phyloP scores from a whole-genome alignment of 2,113 vertebrate species.

The Tor tambroides region DNA sequence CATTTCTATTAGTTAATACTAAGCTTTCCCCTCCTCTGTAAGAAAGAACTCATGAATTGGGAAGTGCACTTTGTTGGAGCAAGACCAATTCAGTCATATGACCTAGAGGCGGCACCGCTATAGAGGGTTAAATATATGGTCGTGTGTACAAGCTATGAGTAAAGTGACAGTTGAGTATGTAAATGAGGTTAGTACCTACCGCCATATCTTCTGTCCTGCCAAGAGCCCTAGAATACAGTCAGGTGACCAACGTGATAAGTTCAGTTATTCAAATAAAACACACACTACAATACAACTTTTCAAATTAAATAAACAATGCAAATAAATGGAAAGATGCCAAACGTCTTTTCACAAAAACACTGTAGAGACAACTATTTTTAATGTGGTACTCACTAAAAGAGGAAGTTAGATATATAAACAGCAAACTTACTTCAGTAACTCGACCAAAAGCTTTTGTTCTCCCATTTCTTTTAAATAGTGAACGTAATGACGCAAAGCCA shows the following conservation, averaged over 20 bases:
- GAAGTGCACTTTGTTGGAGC: background rate
- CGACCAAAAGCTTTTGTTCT: conserved; percentile 86
- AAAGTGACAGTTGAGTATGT: conserved; percentile 3
- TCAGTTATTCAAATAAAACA: conserved; percentile 17
- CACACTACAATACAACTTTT: background rate
- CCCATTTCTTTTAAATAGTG: conserved; percentile 88
- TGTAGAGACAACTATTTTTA: background rate
- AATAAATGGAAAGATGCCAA: conserved; percentile 8
- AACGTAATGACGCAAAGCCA: conserved; percentile 89
- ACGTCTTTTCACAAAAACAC: background rate
- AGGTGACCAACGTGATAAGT: background rate
- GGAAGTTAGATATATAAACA: background rate
- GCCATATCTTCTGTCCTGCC: conserved; percentile 89
- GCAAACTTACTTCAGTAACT: conserved; percentile 84
- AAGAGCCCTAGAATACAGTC: conserved; percentile 76
- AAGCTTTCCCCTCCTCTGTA: background rate
- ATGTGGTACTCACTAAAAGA: background rate
- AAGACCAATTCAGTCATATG: background rate
- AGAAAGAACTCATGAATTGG: background rate
- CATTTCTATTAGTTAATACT: background rate
- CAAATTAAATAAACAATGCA: conserved; percentile 9
- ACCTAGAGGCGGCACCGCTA: no score
- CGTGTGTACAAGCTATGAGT: background rate
- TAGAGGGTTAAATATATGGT: background rate
- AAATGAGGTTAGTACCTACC: conserved; percentile 75